phyloP scores from a whole-genome alignment of 64 coral and sea anemone genomes.

The Hydrozoanthus tunicans region DNA sequence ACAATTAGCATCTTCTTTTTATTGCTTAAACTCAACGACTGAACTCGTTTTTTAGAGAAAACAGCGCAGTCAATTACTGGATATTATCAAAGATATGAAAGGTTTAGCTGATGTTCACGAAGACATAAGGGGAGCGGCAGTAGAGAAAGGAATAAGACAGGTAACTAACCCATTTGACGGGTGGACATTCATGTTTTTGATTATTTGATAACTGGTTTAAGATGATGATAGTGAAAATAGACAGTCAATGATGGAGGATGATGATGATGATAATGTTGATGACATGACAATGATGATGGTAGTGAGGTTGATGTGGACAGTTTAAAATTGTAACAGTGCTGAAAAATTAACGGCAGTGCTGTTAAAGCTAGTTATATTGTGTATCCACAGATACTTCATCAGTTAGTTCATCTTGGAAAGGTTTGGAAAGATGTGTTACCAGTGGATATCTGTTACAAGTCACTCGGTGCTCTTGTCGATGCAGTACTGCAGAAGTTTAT shows the following conservation, averaged over 20 bases:
- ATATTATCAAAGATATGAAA: constrained; percentile 59
- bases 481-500: constrained; percentile 67
- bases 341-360: not conserved
- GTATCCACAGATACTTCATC: constrained; percentile 71
- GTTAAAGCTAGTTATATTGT: not conserved
- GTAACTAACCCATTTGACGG: constrained; percentile 12
- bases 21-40: too few relatives aligned
- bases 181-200: too few relatives aligned
- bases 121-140: constrained; percentile 56
- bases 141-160: constrained; percentile 91
- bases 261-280: too few relatives aligned
- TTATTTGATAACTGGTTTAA: too few relatives aligned
- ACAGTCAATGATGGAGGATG: too few relatives aligned
- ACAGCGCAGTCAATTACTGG: constrained; percentile 63
- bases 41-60: constrained; percentile 43
- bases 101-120: constrained; percentile 86
- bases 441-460: constrained; percentile 69
- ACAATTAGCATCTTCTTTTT: too few relatives aligned
- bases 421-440: constrained; percentile 93
- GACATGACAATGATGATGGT: too few relatives aligned
- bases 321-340: not conserved
- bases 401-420: constrained; percentile 78
- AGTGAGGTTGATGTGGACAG: too few relatives aligned
- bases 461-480: constrained; percentile 83
- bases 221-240: too few relatives aligned